Percentiles rank a stretch among this genome's conserved stretches.
phyloP scores from a whole-genome alignment of 2,888 invertebrate genomes.

The Anorthoa munda region DNA sequence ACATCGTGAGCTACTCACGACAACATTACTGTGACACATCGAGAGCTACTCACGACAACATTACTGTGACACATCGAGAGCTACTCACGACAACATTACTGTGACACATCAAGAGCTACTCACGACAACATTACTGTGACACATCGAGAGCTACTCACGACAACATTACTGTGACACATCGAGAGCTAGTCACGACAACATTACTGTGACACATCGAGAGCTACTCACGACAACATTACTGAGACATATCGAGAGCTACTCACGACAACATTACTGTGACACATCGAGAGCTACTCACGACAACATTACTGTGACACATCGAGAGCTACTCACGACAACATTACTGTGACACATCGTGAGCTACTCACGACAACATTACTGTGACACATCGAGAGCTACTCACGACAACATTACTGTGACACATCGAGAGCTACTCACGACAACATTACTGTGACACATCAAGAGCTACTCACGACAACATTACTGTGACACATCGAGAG shows the following conservation, averaged over 20 bases:
- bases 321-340: constrained; percentile 79
- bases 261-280: constrained; percentile 74
- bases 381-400: constrained; percentile 56
- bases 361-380: constrained; percentile 80
- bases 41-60: constrained; percentile 79
- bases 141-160: constrained; percentile 74
- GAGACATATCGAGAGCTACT: constrained; percentile 58
- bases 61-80: not conserved
- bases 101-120: constrained; percentile 56
- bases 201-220: not conserved
- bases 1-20: constrained; percentile 74
- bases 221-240: constrained; percentile 80
- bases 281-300: constrained; percentile 74
- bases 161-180: not conserved
- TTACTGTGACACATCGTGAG: not conserved
- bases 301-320: not conserved
- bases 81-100: constrained; percentile 80
- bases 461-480: constrained; percentile 79
- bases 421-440: constrained; percentile 74
- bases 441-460: not conserved
- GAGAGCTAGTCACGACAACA: constrained; percentile 79
- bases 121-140: constrained; percentile 74
- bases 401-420: constrained; percentile 74
- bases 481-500: not conserved
- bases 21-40: not conserved